These are phyloP conservation scores for Jaculus jaculus DNA, from an alignment of 2,113 vertebrate genomes.

Conservation along the genomic window DNA sequence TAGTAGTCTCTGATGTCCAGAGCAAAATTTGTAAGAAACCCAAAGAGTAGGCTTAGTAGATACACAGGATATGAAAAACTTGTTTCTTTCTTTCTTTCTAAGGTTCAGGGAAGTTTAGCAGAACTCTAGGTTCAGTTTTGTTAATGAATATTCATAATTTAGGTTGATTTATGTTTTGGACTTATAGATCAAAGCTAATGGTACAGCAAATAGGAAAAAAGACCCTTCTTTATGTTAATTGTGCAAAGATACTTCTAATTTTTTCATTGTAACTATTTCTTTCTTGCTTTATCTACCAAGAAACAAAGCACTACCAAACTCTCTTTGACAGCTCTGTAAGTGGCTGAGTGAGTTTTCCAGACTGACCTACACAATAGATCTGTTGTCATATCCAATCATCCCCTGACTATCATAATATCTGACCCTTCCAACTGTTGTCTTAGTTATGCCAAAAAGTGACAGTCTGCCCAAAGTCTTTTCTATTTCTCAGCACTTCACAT, in stretches of 20 bases:
- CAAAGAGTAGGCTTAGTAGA: background rate
- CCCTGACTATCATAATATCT: background rate
- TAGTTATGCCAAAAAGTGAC: background rate
- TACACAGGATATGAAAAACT: background rate
- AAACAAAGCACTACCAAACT: background rate
- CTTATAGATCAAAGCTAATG: background rate
- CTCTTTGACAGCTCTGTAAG: background rate
- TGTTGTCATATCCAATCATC: background rate
- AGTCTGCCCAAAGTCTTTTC: constrained; percentile 29
- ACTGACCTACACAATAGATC: background rate
- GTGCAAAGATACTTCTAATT: constrained; percentile 29
- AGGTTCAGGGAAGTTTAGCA: background rate
- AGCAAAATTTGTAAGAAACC: constrained; percentile 46
- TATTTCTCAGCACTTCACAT: background rate
- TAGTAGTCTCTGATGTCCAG: background rate
- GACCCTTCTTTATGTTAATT: background rate
- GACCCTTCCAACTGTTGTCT: background rate
- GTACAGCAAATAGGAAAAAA: background rate
- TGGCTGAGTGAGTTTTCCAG: background rate
- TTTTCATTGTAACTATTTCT: constrained; percentile 29
- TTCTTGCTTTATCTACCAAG: background rate
- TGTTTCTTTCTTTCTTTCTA: background rate
- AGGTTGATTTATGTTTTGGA: background rate
- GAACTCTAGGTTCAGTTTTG: background rate
- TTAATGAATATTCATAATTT: background rate